These are phyloP conservation scores for Nomada hirtipes DNA, from an alignment of 2,888 invertebrate genomes.

Conservation along the genomic window DNA sequence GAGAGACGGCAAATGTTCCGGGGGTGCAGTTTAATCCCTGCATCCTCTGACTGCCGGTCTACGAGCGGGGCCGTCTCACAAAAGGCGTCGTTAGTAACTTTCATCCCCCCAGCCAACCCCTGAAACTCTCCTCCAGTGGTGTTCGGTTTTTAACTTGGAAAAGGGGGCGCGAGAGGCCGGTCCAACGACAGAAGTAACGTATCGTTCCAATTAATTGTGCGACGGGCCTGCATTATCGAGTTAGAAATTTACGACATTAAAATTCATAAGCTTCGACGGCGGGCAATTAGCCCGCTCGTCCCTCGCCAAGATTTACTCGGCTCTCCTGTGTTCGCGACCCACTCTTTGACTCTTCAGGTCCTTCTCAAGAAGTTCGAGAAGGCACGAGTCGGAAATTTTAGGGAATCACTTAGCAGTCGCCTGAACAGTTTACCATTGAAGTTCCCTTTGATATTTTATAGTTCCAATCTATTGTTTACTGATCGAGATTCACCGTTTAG, in stretches of 20 bases:
- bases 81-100: slow-evolving; percentile 80
- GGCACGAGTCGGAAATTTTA: no score
- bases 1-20: slow-evolving; percentile 72
- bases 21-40: slow-evolving; percentile 71
- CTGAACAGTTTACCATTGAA: no score
- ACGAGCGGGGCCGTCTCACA: slow-evolving; percentile 65
- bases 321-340: background rate
- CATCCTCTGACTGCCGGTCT: slow-evolving; percentile 60
- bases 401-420: no score
- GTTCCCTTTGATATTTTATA: no score
- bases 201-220: slow-evolving; percentile 75
- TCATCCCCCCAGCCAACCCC: slow-evolving; percentile 60
- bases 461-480: no score
- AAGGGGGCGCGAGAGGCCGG: background rate
- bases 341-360: no score
- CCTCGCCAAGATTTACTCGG: slow-evolving; percentile 41
- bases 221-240: slow-evolving; percentile 60
- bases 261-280: slow-evolving; percentile 63
- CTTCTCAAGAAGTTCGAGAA: no score
- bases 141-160: slow-evolving; percentile 49
- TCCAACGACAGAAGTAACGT: slow-evolving; percentile 60
- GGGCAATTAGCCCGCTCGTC: slow-evolving; percentile 57
- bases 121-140: slow-evolving; percentile 25
- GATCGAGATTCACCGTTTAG: no score
- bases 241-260: slow-evolving; percentile 68